These are phyloP conservation scores for Sturnira hondurensis DNA, from an alignment of 2,113 vertebrate genomes.

Conservation along the genomic window DNA sequence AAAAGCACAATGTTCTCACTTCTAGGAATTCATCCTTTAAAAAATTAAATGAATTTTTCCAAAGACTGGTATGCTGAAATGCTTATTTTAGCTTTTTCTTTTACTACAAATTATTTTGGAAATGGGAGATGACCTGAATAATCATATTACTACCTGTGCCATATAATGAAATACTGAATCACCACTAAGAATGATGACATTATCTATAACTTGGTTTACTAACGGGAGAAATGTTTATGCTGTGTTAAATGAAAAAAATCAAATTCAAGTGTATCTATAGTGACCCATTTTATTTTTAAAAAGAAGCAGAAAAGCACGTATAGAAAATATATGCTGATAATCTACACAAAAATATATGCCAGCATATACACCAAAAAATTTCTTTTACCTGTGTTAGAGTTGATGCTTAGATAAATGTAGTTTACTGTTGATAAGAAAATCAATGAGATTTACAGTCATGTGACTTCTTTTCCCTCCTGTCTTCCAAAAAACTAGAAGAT, in stretches of 20 bases:
- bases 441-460: not conserved
- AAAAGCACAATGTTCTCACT: not conserved
- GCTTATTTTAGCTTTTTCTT: not conserved
- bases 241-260: not conserved
- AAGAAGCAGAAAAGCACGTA: not conserved
- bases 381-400: not conserved
- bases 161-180: not conserved
- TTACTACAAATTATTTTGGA: constrained; percentile 19
- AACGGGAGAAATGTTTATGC: not conserved
- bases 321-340: not conserved
- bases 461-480: not conserved
- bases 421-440: constrained; percentile 14
- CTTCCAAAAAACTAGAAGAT: constrained; percentile 34
- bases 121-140: not conserved
- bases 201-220: not conserved
- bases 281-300: not conserved
- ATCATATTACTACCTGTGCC: not conserved
- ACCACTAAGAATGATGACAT: not conserved
- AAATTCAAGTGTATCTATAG: not conserved
- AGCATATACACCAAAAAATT: not conserved
- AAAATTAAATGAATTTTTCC: not conserved
- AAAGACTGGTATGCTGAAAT: not conserved
- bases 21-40: constrained; percentile 24
- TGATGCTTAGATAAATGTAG: constrained; percentile 16
- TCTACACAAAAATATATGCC: not conserved